Evolutionary conservation across 2,113 vertebrate genomes (phyloP).

Genomic region (Ciconia boyciana): DNA sequence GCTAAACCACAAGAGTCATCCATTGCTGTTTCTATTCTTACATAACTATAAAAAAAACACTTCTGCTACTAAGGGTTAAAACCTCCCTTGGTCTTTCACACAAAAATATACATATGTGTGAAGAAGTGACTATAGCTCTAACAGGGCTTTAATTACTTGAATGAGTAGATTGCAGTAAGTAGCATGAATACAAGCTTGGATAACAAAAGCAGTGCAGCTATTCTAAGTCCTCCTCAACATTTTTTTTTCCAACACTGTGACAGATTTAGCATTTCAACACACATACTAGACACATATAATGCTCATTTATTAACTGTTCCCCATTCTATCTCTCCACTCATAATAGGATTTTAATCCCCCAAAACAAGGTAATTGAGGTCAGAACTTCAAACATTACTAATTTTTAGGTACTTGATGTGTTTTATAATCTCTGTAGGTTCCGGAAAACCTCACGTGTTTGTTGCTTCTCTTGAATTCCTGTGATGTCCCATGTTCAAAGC

Average conservation of each 20-base stretch:
- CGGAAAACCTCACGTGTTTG: accelerated
- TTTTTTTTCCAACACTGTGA: background rate
- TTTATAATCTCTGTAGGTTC: background rate
- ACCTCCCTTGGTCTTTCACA: background rate
- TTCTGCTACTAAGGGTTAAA: background rate
- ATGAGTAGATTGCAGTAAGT: background rate
- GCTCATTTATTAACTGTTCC: background rate
- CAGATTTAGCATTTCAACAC: background rate
- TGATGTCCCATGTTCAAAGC: background rate
- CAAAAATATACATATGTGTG: background rate
- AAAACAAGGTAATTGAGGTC: background rate
- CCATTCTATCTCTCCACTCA: background rate
- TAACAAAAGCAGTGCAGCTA: background rate
- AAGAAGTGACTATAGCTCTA: background rate
- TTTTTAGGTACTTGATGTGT: background rate
- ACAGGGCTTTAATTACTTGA: background rate
- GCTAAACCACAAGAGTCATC: too few species aligned
- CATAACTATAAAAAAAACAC: background rate
- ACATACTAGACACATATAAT: background rate
- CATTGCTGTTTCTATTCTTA: background rate
- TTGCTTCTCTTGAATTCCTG: background rate
- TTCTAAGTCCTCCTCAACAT: background rate
- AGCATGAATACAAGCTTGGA: background rate
- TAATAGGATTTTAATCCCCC: background rate
- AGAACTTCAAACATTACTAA: background rate